Evolutionary conservation across 2,888 invertebrate genomes (phyloP).

Genomic region (Pterobdella sp.): DNA sequence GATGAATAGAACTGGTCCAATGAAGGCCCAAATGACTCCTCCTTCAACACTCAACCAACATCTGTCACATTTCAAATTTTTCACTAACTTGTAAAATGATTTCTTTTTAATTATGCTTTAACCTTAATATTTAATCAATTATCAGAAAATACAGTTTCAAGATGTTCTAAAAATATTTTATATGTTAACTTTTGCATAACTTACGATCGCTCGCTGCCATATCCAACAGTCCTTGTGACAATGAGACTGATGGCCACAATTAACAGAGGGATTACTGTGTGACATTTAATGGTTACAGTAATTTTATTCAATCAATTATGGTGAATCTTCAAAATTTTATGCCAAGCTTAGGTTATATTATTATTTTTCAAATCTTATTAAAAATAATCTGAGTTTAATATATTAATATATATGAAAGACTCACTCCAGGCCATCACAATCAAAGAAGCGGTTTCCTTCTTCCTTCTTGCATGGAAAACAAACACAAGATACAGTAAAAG

Average conservation of each 20-base stretch:
- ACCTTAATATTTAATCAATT: constrained; percentile 2
- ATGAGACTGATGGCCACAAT: constrained; percentile 37
- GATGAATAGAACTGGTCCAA: constrained; percentile 35
- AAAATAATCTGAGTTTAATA: background rate
- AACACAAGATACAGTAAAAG: constrained; percentile 44
- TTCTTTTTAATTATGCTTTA: background rate
- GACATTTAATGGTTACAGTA: background rate
- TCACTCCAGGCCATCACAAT: constrained; percentile 43
- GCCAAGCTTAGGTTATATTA: too few relatives aligned
- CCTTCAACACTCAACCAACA: constrained; percentile 36
- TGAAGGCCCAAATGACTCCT: constrained; percentile 38
- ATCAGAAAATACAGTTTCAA: background rate
- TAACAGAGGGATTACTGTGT: constrained; percentile 36
- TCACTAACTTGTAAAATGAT: background rate
- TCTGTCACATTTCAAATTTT: constrained; percentile 25
- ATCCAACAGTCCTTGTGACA: constrained; percentile 36
- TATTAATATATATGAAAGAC: constrained; percentile 26
- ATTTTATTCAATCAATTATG: background rate
- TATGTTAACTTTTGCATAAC: constrained; percentile 11
- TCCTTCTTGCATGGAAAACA: constrained; percentile 41
- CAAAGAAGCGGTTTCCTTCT: constrained; percentile 35
- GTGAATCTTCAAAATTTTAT: too few relatives aligned
- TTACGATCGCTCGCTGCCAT: constrained; percentile 36
- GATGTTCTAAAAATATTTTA: background rate
- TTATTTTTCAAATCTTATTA: too few relatives aligned